Evolutionary conservation across 2,113 vertebrate genomes (phyloP), one percentile per base, ranked within the genome.

Genomic region (Anguilla rostrata): DNA sequence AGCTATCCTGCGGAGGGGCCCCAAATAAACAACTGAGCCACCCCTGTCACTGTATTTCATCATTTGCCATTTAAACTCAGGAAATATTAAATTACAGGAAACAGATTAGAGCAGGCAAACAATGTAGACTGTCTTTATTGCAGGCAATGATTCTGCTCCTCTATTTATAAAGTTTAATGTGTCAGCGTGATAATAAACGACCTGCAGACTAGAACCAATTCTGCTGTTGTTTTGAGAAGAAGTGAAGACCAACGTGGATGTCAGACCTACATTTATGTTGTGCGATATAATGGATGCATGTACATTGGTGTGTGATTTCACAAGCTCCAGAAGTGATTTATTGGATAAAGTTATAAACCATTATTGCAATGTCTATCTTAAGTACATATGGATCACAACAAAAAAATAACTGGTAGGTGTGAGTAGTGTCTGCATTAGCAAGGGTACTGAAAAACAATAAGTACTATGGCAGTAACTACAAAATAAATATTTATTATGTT

Each of bases 31-130:
- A 84, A 88, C 89, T 89, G 91, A 89, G 82, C 88, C 87, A 80
- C 83, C 84, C 83, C 86, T 60, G 88, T 81, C 89, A 89, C 90
- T 75, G 94, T 95, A 92, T 93, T 93, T 94, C 91, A 95, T 94
- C 66, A 82, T 94, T 94, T 94, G 91, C 90, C 88, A 90, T 91
- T 91, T 91, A 92, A 83, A 84, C 86, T 81, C 81, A 49, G 87
- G 91, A 91, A 91, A 92, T 92, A 94, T 93, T 91, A 89, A 91
- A 91, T 94, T 92, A 93, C 83, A 85, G 85, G 87, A 93, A 95
- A 94, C 89, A 89, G 91, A 94, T 95, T 94, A 93, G 83, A 84
- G 87, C 40, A 12, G 86, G 84, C 91, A 93, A 92, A 92, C 87
- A 91, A 89, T 89, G 87, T 89, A 86, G 87, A 91, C 90, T 84